Evolutionary conservation across 2,797 vertebrate species (phyloP).

Genomic region (Vireo griseus): DNA sequence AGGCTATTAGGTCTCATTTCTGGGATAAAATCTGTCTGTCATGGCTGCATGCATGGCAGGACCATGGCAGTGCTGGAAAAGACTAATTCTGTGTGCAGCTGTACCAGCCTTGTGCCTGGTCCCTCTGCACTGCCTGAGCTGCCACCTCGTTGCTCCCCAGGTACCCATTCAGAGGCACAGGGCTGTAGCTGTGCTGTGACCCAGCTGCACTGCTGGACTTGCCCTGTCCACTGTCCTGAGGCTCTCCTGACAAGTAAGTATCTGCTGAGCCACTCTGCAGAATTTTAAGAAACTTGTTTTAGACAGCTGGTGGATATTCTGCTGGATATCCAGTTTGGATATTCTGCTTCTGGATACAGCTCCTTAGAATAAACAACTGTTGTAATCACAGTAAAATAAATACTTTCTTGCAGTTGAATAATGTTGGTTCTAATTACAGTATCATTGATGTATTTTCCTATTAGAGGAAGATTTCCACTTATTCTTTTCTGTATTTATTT

Average conservation of each 20-base stretch:
- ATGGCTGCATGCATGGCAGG: background rate
- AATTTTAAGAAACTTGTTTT: background rate
- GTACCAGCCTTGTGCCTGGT: background rate
- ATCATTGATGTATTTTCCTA: constrained; percentile 47
- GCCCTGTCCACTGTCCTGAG: background rate
- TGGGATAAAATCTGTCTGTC: background rate
- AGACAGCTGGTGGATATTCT: constrained; percentile 8
- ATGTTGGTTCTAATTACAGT: constrained; percentile 54
- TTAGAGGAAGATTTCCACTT: constrained; percentile 43
- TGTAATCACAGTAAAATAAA: constrained; percentile 53
- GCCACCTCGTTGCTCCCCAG: background rate
- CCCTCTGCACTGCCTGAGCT: background rate
- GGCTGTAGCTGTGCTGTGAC: background rate
- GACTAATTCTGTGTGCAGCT: background rate
- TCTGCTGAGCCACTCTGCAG: background rate
- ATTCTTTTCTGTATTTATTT: constrained; percentile 53
- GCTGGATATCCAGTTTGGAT: background rate
- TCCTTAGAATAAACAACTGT: constrained; percentile 38
- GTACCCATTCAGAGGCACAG: background rate
- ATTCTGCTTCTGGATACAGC: constrained; percentile 13
- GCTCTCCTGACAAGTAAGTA: background rate
- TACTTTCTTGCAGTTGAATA: constrained; percentile 40
- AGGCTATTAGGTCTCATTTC: background rate
- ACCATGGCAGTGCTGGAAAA: background rate
- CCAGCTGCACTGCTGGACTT: background rate